Conservation (phyloP, 2,888 invertebrate genomes). For the Podotricha telesiphe region DNA sequence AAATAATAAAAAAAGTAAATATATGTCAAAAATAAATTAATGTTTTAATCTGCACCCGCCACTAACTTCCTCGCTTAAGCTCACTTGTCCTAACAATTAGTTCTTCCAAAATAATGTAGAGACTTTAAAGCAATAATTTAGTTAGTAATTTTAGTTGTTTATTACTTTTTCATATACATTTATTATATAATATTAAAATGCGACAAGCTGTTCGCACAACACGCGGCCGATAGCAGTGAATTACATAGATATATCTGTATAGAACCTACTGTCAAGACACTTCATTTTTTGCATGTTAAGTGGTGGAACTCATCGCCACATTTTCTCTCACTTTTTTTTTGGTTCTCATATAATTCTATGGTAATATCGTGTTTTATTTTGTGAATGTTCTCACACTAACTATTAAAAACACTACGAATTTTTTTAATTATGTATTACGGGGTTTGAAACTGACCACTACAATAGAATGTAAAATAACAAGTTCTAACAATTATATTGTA, state of each 20-base stretch:
- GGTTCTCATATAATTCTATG: constrained; percentile 7
- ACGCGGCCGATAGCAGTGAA: not conserved
- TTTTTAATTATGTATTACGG: not conserved
- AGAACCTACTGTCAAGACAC: not conserved
- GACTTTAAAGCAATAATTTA: constrained; percentile 68
- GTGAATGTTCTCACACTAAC: constrained; percentile 5
- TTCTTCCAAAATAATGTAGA: constrained; percentile 66
- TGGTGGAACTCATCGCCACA: not conserved
- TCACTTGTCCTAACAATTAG: constrained; percentile 44
- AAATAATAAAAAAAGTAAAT: no score
- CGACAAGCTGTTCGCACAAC: constrained; percentile 44
- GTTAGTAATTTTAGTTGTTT: constrained; percentile 59
- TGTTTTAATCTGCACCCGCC: constrained; percentile 1
- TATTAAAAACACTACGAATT: constrained; percentile 1
- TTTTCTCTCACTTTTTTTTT: not conserved
- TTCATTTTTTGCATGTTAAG: not conserved
- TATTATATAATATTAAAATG: constrained; percentile 46
- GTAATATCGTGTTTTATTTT: constrained; percentile 1
- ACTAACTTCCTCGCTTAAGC: not conserved
- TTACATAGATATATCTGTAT: not conserved
- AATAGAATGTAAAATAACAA: no score
- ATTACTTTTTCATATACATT: constrained; percentile 56
- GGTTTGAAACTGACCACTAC: no score
- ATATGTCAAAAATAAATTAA: no score
- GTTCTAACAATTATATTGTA: no score